Percentiles rank a stretch among this genome's conserved stretches.
phyloP scores from a whole-genome alignment of 2,888 invertebrate species.

The Alsophila aescularia region DNA sequence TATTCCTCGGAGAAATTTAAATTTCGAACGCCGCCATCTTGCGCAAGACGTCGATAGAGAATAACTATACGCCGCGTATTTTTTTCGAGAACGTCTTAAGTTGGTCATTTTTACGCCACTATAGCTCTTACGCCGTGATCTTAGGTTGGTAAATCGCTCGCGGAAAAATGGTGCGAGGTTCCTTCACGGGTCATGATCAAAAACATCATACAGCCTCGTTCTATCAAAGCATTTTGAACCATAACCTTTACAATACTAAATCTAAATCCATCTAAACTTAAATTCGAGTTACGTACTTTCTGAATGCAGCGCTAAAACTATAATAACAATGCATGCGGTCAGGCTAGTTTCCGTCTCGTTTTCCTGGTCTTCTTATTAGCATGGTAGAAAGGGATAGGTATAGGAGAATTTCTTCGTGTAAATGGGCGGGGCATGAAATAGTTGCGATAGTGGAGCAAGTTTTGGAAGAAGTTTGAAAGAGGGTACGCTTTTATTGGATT shows the following conservation, averaged over 20 bases:
- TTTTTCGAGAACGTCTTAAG: slow-evolving; percentile 83
- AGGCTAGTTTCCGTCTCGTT: slow-evolving; percentile 63
- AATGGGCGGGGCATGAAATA: slow-evolving; percentile 68
- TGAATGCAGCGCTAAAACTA: slow-evolving; percentile 59
- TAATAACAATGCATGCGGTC: slow-evolving; percentile 74
- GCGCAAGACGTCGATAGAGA: slow-evolving; percentile 82
- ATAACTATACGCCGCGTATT: slow-evolving; percentile 75
- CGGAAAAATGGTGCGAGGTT: slow-evolving; percentile 77
- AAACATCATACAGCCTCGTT: slow-evolving; percentile 39
- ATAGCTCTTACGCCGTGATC: slow-evolving; percentile 77
- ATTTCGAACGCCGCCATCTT: slow-evolving; percentile 83
- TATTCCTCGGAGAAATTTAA: slow-evolving; percentile 82
- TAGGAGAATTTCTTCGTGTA: slow-evolving; percentile 45
- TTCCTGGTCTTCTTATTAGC: slow-evolving; percentile 40
- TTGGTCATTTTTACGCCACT: slow-evolving; percentile 80
- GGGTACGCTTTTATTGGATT: slow-evolving; percentile 79
- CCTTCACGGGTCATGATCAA: slow-evolving; percentile 46
- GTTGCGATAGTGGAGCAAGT: slow-evolving; percentile 77
- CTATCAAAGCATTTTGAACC: slow-evolving; percentile 18
- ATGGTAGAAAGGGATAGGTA: slow-evolving; percentile 55
- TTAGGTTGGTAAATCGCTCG: slow-evolving; percentile 81
- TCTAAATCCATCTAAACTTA: slow-evolving; percentile 16
- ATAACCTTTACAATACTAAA: accelerated
- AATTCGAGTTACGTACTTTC: slow-evolving; percentile 39
- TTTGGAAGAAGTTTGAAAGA: slow-evolving; percentile 80